Percentiles rank a stretch among this genome's conserved stretches.
Evolutionary conservation across 2,797 vertebrate genomes (phyloP).

Genomic region (Novumbra hubbsi): DNA sequence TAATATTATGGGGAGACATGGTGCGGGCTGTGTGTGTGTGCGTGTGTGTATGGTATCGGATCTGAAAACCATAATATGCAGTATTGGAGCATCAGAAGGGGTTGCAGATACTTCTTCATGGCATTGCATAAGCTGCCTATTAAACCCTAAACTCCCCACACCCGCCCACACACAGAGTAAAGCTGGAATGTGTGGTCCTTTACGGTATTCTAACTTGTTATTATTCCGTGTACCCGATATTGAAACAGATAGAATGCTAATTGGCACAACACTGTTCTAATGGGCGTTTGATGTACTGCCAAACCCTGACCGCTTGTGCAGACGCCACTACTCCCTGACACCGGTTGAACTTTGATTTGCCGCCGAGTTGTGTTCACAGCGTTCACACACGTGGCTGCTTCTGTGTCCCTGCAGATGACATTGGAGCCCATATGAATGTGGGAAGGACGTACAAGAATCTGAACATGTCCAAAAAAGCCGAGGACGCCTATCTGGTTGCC

Average conservation of each 20-base stretch:
- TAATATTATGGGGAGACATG: too few species aligned
- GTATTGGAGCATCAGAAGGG: too few species aligned
- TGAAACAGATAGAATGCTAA: background rate
- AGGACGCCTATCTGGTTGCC: conserved; percentile 92
- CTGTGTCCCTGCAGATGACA: conserved; percentile 82
- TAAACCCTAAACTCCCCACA: too few species aligned
- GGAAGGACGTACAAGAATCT: conserved; percentile 98
- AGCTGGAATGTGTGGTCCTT: too few species aligned
- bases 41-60: too few species aligned
- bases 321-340: background rate
- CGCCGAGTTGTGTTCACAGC: background rate
- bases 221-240: background rate
- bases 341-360: background rate
- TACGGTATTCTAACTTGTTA: too few species aligned
- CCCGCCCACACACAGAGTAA: too few species aligned
- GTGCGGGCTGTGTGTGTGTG: too few species aligned
- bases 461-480: conserved; percentile 92
- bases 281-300: background rate
- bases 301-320: background rate
- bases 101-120: too few species aligned
- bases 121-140: too few species aligned
- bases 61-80: too few species aligned
- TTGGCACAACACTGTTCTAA: background rate
- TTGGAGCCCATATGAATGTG: conserved; percentile 98
- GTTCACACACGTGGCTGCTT: background rate